These are phyloP conservation scores for Pipistrellus nathusii DNA, from an alignment of 2,797 vertebrate genomes.

Conservation along the genomic window DNA sequence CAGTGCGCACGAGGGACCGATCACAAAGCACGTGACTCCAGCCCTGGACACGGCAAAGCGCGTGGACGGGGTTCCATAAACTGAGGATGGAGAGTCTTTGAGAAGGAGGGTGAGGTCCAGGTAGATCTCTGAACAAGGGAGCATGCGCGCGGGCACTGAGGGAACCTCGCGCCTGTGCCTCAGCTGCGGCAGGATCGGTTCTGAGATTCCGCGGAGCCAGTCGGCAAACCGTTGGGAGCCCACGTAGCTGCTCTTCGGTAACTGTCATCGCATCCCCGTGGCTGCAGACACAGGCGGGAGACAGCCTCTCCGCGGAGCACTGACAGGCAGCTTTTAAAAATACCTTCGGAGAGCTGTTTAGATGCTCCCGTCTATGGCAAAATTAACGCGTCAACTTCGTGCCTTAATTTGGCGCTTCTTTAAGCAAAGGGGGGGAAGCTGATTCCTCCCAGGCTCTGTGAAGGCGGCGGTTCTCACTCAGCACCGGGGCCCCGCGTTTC, in stretches of 20 bases:
- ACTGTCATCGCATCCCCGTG: slow-evolving; percentile 69
- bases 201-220: slow-evolving; percentile 2
- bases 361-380: slow-evolving; percentile 67
- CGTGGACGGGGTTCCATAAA: not conserved
- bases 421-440: slow-evolving; percentile 20
- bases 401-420: slow-evolving; percentile 52
- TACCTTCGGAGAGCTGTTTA: slow-evolving; percentile 80
- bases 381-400: slow-evolving; percentile 67
- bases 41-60: not conserved
- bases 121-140: too few relatives aligned
- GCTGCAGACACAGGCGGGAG: slow-evolving; percentile 38
- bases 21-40: accelerated
- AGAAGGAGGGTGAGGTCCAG: accelerated
- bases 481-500: accelerated
- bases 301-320: slow-evolving; percentile 67
- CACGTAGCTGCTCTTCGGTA: not conserved
- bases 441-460: not conserved
- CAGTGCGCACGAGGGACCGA: too few relatives aligned
- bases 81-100: not conserved
- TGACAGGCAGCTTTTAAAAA: slow-evolving; percentile 78
- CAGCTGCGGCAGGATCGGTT: not conserved
- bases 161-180: not conserved
- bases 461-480: not conserved
- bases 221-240: slow-evolving; percentile 15
- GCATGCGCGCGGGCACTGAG: accelerated